Evolutionary conservation across 2,113 vertebrate genomes (phyloP).

Genomic region (Ammodytes marinus): DNA sequence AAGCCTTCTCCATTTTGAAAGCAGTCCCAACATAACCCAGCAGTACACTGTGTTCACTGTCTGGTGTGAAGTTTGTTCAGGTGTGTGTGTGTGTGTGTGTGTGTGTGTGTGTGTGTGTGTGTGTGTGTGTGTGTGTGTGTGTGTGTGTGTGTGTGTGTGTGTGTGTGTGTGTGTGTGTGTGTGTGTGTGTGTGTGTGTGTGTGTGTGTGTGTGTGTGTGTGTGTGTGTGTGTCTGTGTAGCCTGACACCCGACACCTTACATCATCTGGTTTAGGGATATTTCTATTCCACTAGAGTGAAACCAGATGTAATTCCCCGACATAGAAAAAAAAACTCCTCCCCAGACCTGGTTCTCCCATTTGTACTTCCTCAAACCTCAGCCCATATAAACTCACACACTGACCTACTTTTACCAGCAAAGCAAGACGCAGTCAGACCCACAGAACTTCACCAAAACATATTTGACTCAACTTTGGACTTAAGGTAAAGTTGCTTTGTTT

Average conservation of each 20-base stretch:
- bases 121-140: slow-evolving; percentile 50
- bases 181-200: slow-evolving; percentile 44
- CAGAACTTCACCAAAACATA: slow-evolving; percentile 17
- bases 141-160: slow-evolving; percentile 44
- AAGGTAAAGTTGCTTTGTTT: slow-evolving; percentile 59
- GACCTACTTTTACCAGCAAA: slow-evolving; percentile 52
- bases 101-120: no score
- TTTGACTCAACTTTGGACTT: slow-evolving; percentile 5
- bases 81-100: slow-evolving; percentile 56
- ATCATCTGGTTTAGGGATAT: slow-evolving; percentile 57
- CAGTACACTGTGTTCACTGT: background rate
- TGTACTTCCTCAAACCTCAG: slow-evolving; percentile 79
- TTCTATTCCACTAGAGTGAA: slow-evolving; percentile 44
- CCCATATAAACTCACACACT: slow-evolving; percentile 67
- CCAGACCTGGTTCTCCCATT: slow-evolving; percentile 12
- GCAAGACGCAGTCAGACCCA: background rate
- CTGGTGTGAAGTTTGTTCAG: slow-evolving; percentile 7
- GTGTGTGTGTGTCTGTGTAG: slow-evolving; percentile 40
- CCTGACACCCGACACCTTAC: slow-evolving; percentile 72
- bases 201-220: slow-evolving; percentile 50
- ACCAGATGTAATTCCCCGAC: slow-evolving; percentile 75
- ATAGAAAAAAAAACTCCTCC: slow-evolving; percentile 54
- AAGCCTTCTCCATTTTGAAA: background rate
- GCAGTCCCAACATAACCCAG: slow-evolving; percentile 6
- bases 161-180: slow-evolving; percentile 43